A percentile compares a stretch with the other conserved stretches of the same genome.
Evolutionary conservation across 1,140 invertebrate genomes (phyloP).

Genomic region (Scylla paramamosain): DNA sequence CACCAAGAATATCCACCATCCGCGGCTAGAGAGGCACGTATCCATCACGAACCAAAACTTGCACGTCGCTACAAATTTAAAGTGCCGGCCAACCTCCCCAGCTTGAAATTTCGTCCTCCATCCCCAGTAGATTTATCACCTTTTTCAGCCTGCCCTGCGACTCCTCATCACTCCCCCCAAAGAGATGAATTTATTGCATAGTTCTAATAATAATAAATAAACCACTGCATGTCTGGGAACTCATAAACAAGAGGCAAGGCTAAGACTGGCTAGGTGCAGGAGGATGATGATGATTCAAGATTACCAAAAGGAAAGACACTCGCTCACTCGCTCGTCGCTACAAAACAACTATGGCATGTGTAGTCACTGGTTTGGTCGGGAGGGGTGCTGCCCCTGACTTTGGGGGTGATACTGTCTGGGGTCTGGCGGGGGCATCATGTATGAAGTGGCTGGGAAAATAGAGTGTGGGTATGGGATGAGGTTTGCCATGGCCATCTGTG

Average conservation of each 20-base stretch:
- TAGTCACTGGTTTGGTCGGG: constrained; percentile 67
- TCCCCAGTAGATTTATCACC: not conserved
- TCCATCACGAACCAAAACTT: not conserved
- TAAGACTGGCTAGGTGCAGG: not conserved
- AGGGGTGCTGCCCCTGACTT: constrained; percentile 59
- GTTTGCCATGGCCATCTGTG: constrained; percentile 77
- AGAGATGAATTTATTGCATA: constrained; percentile 61
- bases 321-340: not conserved
- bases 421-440: constrained; percentile 77
- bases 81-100: not conserved
- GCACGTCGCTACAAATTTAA: not conserved
- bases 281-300: constrained; percentile 17
- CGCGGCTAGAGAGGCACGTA: not conserved
- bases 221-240: not conserved
- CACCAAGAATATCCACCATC: not conserved
- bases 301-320: constrained; percentile 25
- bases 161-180: not conserved
- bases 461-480: constrained; percentile 77
- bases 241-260: not conserved
- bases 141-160: constrained; percentile 9
- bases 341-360: not conserved
- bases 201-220: constrained; percentile 61
- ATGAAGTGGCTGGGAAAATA: constrained; percentile 76
- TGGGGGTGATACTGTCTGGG: constrained; percentile 76
- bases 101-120: not conserved